Percentiles rank a stretch among this genome's conserved stretches.
Conservation (phyloP, 2,888 invertebrate species). For the Chironomus riparius region DNA sequence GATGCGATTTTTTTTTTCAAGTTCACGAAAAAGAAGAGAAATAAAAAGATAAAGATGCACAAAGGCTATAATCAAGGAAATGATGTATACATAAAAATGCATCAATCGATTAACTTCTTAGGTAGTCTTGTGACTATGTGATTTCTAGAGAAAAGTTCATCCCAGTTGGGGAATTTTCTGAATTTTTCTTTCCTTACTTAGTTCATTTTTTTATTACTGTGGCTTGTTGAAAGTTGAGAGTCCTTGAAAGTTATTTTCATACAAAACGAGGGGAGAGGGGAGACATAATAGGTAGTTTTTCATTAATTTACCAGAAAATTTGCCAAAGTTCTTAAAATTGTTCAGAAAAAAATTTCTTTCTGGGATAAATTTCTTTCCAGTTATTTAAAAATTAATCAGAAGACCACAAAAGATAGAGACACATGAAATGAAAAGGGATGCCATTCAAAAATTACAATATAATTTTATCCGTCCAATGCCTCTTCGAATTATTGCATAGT, state of each 20-base stretch:
- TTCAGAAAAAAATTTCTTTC: too few species aligned
- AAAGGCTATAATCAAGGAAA: slow-evolving; percentile 17
- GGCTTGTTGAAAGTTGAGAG: too few species aligned
- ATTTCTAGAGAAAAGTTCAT: background rate
- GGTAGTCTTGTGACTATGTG: background rate
- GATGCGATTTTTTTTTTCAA: background rate
- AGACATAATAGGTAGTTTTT: too few species aligned
- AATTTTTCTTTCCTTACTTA: too few species aligned
- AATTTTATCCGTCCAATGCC: background rate
- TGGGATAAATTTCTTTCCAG: too few species aligned
- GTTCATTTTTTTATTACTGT: too few species aligned
- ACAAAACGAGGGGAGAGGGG: too few species aligned
- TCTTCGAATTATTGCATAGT: background rate
- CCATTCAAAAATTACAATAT: background rate
- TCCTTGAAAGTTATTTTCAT: too few species aligned
- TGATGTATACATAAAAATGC: background rate
- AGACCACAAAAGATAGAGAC: too few species aligned
- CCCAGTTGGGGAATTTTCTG: background rate
- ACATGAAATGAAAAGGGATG: background rate
- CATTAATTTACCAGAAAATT: too few species aligned
- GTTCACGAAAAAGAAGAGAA: background rate
- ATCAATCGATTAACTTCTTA: slow-evolving; percentile 13
- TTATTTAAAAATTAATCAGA: too few species aligned
- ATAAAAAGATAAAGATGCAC: background rate
- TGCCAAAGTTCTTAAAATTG: too few species aligned